Percentiles rank a stretch among this genome's conserved stretches.
Evolutionary conservation across 2,888 invertebrate genomes (phyloP).

Genomic region (Acronicta aceris): DNA sequence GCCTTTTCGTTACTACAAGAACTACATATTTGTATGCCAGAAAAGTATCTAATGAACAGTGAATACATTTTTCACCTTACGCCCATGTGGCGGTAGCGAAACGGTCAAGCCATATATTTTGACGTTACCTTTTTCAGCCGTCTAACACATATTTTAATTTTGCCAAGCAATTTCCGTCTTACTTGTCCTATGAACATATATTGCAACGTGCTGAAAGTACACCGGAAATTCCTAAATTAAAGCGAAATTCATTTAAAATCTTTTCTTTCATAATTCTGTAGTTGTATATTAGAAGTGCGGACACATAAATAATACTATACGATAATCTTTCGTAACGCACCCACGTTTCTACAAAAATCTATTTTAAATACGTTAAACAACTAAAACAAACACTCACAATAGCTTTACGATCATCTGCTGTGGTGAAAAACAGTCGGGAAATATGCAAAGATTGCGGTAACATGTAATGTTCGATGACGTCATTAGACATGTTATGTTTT

Average conservation of each 20-base stretch:
- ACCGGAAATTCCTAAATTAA: background rate
- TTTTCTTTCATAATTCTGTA: background rate
- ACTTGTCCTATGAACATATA: no score
- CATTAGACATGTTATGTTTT: constrained; percentile 28
- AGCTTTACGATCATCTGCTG: constrained; percentile 49
- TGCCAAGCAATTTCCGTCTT: no score
- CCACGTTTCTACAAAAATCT: constrained; percentile 43
- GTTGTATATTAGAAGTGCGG: background rate
- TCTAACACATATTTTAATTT: no score
- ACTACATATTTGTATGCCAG: no score
- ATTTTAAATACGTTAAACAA: constrained; percentile 47
- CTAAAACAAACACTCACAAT: constrained; percentile 39
- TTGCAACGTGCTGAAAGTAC: no score
- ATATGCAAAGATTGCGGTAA: constrained; percentile 40
- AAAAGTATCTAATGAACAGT: no score
- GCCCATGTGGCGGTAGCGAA: no score
- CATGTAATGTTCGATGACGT: constrained; percentile 37
- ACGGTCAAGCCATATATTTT: no score
- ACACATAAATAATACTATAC: constrained; percentile 35
- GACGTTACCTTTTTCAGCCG: no score
- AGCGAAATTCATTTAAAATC: background rate
- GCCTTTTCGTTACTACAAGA: no score
- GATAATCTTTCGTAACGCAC: constrained; percentile 18
- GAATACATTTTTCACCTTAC: no score
- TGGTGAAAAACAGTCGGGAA: constrained; percentile 43